These are phyloP conservation scores for Pituophis catenifer DNA, from an alignment of 2,113 vertebrate species.

Conservation along the genomic window DNA sequence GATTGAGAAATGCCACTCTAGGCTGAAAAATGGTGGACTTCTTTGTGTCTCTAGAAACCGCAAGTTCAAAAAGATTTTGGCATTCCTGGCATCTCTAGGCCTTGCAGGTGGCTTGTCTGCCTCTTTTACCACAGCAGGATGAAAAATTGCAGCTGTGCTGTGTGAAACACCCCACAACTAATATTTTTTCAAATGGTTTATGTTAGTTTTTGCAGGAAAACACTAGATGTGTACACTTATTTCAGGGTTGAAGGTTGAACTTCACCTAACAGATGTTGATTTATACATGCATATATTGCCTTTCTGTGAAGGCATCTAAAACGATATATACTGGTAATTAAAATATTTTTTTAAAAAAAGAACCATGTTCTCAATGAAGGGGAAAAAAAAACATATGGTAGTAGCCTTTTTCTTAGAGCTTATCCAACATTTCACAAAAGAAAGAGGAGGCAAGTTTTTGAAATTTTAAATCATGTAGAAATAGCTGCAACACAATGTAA, in stretches of 20 bases:
- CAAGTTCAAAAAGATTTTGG: background rate
- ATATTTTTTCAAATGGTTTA: background rate
- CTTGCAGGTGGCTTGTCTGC: background rate
- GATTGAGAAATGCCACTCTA: background rate
- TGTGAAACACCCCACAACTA: background rate
- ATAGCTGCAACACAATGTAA: background rate
- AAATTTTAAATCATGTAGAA: background rate
- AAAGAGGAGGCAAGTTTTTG: background rate
- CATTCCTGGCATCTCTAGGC: background rate
- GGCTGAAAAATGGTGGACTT: background rate
- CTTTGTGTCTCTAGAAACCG: background rate
- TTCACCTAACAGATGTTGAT: background rate
- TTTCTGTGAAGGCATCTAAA: background rate
- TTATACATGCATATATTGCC: background rate
- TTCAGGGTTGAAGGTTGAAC: background rate
- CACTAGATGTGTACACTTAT: background rate
- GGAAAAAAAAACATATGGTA: background rate
- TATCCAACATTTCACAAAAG: background rate
- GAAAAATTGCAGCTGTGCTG: background rate
- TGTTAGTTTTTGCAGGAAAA: background rate
- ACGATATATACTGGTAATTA: background rate
- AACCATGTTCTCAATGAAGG: background rate
- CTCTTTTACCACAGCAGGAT: background rate
- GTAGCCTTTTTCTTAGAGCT: background rate
- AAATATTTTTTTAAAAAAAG: background rate